A percentile compares a stretch with the other conserved stretches of the same genome.
These are phyloP conservation scores for Galemys pyrenaicus DNA, from an alignment of 2,113 vertebrate genomes.

Conservation along the genomic window DNA sequence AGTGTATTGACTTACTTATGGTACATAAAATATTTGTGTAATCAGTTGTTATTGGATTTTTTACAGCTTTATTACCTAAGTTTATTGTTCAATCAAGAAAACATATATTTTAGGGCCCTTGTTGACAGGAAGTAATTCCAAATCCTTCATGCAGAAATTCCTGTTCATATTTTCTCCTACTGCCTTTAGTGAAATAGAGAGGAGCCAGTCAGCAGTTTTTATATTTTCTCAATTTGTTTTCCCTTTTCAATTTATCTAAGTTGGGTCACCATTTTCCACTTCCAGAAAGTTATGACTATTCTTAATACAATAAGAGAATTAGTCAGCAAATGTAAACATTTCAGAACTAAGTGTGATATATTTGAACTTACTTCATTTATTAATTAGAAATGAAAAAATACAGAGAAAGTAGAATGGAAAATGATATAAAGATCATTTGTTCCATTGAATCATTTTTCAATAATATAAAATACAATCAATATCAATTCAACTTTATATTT, in stretches of 20 bases:
- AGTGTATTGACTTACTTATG: conserved; percentile 72
- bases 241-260: conserved; percentile 1
- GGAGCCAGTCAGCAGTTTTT: conserved; percentile 43
- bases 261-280: neutral
- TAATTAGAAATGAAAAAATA: neutral
- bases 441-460: neutral
- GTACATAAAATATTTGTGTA: conserved; percentile 79
- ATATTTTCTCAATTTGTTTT: conserved; percentile 55
- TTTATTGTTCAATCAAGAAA: conserved; percentile 81
- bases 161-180: conserved; percentile 71
- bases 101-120: conserved; percentile 72
- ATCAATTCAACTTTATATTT: neutral
- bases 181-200: conserved; percentile 17
- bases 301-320: neutral
- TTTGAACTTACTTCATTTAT: conserved; percentile 26
- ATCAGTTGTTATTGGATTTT: conserved; percentile 77
- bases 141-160: conserved; percentile 76
- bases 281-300: neutral
- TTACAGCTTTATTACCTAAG: conserved; percentile 77
- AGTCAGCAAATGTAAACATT: neutral
- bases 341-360: neutral
- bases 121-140: conserved; percentile 78
- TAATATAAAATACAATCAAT: neutral
- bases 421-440: neutral
- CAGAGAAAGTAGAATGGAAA: neutral